Evolutionary conservation across 2,113 vertebrate genomes (phyloP).

Genomic region (Balaenoptera acutorostrata): DNA sequence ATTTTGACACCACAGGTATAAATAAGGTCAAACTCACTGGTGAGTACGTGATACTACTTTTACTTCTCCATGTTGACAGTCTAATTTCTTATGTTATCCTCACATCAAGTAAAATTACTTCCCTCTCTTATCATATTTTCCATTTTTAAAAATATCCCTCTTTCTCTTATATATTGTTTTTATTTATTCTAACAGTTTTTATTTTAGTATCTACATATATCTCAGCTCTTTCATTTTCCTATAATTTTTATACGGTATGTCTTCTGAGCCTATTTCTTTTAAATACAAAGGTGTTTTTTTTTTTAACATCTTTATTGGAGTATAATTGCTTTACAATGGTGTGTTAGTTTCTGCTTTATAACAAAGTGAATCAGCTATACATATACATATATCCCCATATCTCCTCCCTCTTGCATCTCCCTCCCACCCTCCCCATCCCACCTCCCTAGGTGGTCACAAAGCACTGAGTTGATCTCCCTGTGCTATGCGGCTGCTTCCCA

Average conservation of each 20-base stretch:
- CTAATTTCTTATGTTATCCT: background rate
- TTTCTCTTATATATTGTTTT: background rate
- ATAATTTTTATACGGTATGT: background rate
- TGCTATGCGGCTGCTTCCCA: no score
- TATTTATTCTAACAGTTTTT: background rate
- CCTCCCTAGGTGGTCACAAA: no score
- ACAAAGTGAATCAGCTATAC: no score
- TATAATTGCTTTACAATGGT: no score
- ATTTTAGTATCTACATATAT: background rate
- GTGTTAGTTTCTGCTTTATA: no score
- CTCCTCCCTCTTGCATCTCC: no score
- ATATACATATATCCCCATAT: no score
- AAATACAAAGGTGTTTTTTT: background rate
- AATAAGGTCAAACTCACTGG: background rate
- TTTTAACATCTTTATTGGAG: no score
- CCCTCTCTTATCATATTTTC: no score
- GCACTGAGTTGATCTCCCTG: no score
- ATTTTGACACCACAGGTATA: background rate
- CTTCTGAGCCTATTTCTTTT: background rate
- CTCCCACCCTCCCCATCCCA: no score
- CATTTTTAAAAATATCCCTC: background rate
- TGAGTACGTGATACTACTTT: background rate
- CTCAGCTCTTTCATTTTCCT: background rate
- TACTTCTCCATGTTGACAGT: background rate
- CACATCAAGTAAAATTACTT: background rate